Conservation (phyloP, 2,797 vertebrate species). For the Typhlichthys subterraneus region DNA sequence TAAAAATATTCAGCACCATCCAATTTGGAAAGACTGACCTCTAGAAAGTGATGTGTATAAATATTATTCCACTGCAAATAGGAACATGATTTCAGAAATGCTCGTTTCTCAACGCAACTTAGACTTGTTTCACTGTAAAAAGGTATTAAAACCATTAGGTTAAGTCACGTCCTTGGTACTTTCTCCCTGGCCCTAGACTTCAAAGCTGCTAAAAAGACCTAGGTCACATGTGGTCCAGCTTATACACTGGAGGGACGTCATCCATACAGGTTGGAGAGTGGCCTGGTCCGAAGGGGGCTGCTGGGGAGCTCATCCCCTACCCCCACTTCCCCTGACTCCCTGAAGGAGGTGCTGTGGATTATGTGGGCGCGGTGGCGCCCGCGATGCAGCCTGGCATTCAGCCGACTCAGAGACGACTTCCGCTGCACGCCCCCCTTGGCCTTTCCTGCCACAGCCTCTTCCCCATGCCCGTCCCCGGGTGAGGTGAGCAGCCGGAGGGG, state of each 20-base stretch:
- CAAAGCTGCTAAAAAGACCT: constrained; percentile 7
- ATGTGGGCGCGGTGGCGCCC: constrained; percentile 92
- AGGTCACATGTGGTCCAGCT: not conserved
- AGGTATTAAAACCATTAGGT: not conserved
- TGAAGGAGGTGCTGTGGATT: constrained; percentile 89
- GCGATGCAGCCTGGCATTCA: constrained; percentile 87
- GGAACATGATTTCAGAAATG: constrained; percentile 8
- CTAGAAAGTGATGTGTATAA: constrained; percentile 46
- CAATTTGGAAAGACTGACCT: constrained; percentile 25
- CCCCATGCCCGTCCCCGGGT: constrained; percentile 57
- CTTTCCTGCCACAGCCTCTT: constrained; percentile 48
- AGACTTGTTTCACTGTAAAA: too few species aligned
- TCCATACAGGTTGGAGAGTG: constrained; percentile 92
- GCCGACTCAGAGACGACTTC: constrained; percentile 82
- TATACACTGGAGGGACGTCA: constrained; percentile 50
- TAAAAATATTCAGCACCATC: constrained; percentile 46
- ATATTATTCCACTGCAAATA: constrained; percentile 49
- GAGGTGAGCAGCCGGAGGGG: constrained; percentile 81
- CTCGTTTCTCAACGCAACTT: constrained; percentile 1
- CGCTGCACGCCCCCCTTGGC: constrained; percentile 82
- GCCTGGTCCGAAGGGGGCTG: constrained; percentile 85
- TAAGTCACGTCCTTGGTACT: not conserved
- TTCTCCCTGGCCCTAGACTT: not conserved
- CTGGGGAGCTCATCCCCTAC: constrained; percentile 78
- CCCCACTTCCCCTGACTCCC: constrained; percentile 80